phyloP scores from a whole-genome alignment of 2,113 vertebrate species.

The Salvelinus alpinus region DNA sequence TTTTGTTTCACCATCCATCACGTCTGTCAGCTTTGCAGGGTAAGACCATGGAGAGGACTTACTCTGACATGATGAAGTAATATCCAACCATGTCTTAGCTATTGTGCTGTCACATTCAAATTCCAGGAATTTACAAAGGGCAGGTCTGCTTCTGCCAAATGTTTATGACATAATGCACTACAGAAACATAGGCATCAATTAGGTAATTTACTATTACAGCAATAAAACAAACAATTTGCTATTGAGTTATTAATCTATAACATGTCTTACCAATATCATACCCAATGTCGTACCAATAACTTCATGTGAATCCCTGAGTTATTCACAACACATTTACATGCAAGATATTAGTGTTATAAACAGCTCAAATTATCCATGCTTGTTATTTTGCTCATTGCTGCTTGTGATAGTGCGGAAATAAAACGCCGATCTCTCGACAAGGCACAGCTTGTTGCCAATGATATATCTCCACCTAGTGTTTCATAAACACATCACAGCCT shows the following conservation, averaged over 20 bases:
- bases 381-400: too few relatives aligned
- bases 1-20: slow-evolving; percentile 50
- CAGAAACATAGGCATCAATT: too few relatives aligned
- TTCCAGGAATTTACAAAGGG: slow-evolving; percentile 8
- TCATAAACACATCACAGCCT: background rate
- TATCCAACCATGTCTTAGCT: slow-evolving; percentile 48
- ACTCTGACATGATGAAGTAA: slow-evolving; percentile 16
- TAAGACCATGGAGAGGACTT: slow-evolving; percentile 29
- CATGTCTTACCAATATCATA: background rate
- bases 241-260: background rate
- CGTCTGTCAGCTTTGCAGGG: slow-evolving; percentile 41
- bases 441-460: slow-evolving; percentile 52
- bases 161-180: too few relatives aligned
- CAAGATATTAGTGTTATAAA: too few relatives aligned
- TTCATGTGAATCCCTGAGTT: too few relatives aligned
- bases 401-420: too few relatives aligned
- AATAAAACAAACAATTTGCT: slow-evolving; percentile 10
- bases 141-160: too few relatives aligned
- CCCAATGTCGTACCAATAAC: too few relatives aligned
- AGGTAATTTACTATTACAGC: too few relatives aligned
- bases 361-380: too few relatives aligned
- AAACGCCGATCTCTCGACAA: background rate
- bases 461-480: slow-evolving; percentile 60
- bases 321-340: too few relatives aligned
- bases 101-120: slow-evolving; percentile 39